A percentile compares a stretch with the other conserved stretches of the same genome.
Conservation (phyloP, 1,140 invertebrate species). For the Cotesia glomerata region DNA sequence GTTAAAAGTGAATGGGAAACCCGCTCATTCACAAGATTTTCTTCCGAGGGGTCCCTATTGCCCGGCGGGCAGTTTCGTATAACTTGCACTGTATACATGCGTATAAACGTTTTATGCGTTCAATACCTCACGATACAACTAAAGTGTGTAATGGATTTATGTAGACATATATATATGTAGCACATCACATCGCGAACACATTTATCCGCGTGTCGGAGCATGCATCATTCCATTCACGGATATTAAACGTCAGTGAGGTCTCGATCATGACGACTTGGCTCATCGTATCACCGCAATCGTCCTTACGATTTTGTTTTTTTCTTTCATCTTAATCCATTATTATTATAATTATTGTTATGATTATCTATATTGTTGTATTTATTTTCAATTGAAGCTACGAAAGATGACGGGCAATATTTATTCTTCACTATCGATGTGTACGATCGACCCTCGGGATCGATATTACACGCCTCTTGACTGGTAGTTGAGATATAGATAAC, state of each 20-base stretch:
- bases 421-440: neutral
- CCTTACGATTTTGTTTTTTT: neutral
- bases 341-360: neutral
- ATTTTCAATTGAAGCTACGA: neutral
- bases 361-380: neutral
- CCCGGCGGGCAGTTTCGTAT: constrained; percentile 14
- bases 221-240: constrained; percentile 12
- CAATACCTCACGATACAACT: neutral
- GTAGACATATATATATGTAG: neutral
- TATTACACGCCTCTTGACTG: neutral
- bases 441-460: neutral
- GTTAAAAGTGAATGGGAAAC: constrained; percentile 61
- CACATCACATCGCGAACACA: neutral
- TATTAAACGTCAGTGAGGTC: constrained; percentile 19
- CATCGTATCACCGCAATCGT: neutral
- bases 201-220: constrained; percentile 3
- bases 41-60: constrained; percentile 42
- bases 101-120: constrained; percentile 6
- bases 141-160: neutral
- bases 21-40: constrained; percentile 61
- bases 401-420: constrained; percentile 15
- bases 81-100: neutral
- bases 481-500: neutral
- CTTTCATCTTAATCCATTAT: neutral
- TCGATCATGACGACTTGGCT: constrained; percentile 1